phyloP scores from a whole-genome alignment of 2,888 invertebrate genomes.

The Drosophila paranaensis region DNA sequence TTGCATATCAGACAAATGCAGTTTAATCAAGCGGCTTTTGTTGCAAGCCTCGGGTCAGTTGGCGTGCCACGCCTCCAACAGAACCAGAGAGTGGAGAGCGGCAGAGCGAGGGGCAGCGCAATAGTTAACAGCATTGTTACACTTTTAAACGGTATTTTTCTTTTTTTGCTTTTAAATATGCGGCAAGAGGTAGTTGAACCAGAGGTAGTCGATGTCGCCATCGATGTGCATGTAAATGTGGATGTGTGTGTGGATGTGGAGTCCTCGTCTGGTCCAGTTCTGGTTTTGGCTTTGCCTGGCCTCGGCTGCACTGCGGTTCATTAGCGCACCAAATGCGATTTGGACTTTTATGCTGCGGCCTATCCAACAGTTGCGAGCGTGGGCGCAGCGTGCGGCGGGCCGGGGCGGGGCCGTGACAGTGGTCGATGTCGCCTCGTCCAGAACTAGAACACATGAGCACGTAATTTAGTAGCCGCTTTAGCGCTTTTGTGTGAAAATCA shows the following conservation, averaged over 20 bases:
- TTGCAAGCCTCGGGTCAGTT: conserved; percentile 31
- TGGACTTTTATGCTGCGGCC: conserved; percentile 51
- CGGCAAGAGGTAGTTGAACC: conserved; percentile 50
- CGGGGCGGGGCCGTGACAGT: not conserved
- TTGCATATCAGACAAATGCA: conserved; percentile 23
- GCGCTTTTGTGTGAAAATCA: conserved; percentile 80
- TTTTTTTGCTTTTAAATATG: conserved; percentile 68
- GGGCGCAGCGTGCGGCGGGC: conserved; percentile 21
- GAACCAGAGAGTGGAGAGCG: not conserved
- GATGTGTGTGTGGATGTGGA: conserved; percentile 21
- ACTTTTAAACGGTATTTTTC: conserved; percentile 72
- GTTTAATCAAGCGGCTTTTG: conserved; percentile 73
- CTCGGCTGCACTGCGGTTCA: conserved; percentile 66
- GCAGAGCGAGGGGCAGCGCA: conserved; percentile 18
- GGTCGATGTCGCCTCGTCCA: conserved; percentile 35
- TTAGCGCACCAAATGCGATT: conserved; percentile 79
- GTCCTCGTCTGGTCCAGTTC: conserved; percentile 37
- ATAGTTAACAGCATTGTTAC: conserved; percentile 74
- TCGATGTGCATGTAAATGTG: conserved; percentile 7
- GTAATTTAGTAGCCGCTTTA: conserved; percentile 80
- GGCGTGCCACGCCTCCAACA: not conserved
- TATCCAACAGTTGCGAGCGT: conserved; percentile 29
- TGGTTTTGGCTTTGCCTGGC: conserved; percentile 30
- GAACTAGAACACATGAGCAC: conserved; percentile 81
- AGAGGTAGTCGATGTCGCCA: conserved; percentile 13